Evolutionary conservation across 92 coral and sea anemone genomes (phyloP), one percentile per base, ranked within the genome.

Genomic region (Siderastrea siderea): DNA sequence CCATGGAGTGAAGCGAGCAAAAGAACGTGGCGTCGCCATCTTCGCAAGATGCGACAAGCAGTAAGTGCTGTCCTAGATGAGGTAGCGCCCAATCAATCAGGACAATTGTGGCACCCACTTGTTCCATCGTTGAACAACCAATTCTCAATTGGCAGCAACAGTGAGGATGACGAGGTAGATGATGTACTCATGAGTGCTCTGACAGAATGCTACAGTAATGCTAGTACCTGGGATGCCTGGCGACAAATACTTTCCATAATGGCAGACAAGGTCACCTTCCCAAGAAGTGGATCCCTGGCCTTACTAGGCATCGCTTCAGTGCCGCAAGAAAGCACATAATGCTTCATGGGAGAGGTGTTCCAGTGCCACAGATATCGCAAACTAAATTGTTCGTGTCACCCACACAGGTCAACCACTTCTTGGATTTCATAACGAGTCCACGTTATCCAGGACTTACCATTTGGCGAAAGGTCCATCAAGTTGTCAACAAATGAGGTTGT

Each of bases 381-480:
- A 75, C 91, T 15, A 91, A 87, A 74, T 81, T 91, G 91, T 74
- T 58, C 58, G 86, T 87, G 44, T 68, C 84, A 47, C 82, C 58
- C 11, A 79, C 70, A 66, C 91, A 91, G 81, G 82, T 91, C n/a
- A 87, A 91, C 74, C 94, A 91, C 71, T 91, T 92, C 73, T 76
- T 89, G 87, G 84, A 71, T 17, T 92, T 92, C 59, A 89, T 89
- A 3, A 83, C 89, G 15, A 70, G 54, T 49, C 75, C 75, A 43
- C 71, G 83, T 92, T 57, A 77, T 91, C 57, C 94, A 91, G 85
- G 89, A 90, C 59, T 26, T 86, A 48, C 91, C 94, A 45, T 92
- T 92, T 73, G 92, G 95, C 3, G 87, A 92, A 47, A 70, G 58
- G 45, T 69, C 68, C 15, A 71, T 89, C 47, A 64, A 50, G 67